Percentiles rank a stretch among this genome's conserved stretches.
phyloP scores from a whole-genome alignment of 1,140 invertebrate genomes.

The Hirudo medicinalis region DNA sequence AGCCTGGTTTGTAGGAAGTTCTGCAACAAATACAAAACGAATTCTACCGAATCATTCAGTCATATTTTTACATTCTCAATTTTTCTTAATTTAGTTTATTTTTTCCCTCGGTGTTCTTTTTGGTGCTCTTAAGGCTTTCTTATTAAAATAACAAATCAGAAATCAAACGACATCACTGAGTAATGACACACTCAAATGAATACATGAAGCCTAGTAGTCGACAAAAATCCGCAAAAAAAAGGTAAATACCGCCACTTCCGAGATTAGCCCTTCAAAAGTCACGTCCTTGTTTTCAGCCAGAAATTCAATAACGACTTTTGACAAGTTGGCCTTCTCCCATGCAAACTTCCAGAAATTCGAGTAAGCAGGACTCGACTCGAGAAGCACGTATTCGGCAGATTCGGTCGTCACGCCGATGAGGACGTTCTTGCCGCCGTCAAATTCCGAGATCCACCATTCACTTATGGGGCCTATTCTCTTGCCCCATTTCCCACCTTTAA shows the following conservation, averaged over 20 bases:
- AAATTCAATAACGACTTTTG: slow-evolving; percentile 69
- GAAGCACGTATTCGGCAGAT: slow-evolving; percentile 67
- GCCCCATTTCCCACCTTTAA: slow-evolving; percentile 52
- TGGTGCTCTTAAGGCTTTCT: not conserved
- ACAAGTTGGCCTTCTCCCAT: slow-evolving; percentile 63
- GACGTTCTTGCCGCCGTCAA: slow-evolving; percentile 62
- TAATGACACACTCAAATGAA: not conserved
- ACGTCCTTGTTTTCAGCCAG: slow-evolving; percentile 45
- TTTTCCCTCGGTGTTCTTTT: not conserved
- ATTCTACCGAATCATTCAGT: not conserved
- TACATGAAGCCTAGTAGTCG: not conserved
- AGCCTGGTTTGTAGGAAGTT: slow-evolving; percentile 28
- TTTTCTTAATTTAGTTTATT: too few species aligned
- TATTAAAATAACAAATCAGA: too few species aligned
- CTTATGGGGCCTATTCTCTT: slow-evolving; percentile 70
- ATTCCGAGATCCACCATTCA: slow-evolving; percentile 68
- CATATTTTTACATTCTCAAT: not conserved
- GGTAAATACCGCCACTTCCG: slow-evolving; percentile 50
- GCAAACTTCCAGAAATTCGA: slow-evolving; percentile 55
- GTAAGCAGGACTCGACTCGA: slow-evolving; percentile 59
- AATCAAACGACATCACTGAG: too few species aligned
- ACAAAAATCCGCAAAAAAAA: slow-evolving; percentile 24
- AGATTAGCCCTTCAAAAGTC: slow-evolving; percentile 64
- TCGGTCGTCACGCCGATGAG: slow-evolving; percentile 62
- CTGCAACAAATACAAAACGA: not conserved